These are phyloP conservation scores for Nephrotoma guestfalica DNA, from an alignment of 2,888 invertebrate genomes.

Conservation along the genomic window DNA sequence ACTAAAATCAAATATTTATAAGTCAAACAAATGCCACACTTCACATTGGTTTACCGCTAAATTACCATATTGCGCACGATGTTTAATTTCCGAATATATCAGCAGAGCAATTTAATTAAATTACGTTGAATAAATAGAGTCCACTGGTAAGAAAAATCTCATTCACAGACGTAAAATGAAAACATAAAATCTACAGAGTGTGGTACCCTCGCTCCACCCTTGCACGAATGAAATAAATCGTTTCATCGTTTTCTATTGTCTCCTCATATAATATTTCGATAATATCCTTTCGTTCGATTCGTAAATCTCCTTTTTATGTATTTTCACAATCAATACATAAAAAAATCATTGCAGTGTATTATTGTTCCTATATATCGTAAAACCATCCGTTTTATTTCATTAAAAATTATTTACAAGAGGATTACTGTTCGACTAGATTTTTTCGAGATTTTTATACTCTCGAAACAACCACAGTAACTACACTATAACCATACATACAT, in stretches of 20 bases:
- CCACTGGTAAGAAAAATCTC: background rate
- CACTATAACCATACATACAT: background rate
- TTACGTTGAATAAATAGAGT: background rate
- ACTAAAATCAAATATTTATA: background rate
- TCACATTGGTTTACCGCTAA: background rate
- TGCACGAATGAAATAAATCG: background rate
- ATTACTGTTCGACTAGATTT: background rate
- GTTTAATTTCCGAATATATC: background rate
- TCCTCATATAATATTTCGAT: background rate
- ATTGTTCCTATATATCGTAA: background rate
- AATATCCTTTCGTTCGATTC: background rate
- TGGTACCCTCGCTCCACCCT: background rate
- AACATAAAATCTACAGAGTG: background rate
- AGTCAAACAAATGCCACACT: background rate
- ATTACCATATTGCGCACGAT: background rate
- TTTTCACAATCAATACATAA: background rate
- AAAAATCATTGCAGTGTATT: background rate
- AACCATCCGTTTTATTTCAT: background rate
- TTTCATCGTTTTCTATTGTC: background rate
- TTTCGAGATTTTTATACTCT: background rate
- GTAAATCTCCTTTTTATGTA: background rate
- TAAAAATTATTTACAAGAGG: background rate
- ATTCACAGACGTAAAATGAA: background rate
- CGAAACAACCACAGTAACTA: background rate
- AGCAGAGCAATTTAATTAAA: background rate